Evolutionary conservation across 2,888 invertebrate genomes (phyloP).

Genomic region (Ectobius pallidus): DNA sequence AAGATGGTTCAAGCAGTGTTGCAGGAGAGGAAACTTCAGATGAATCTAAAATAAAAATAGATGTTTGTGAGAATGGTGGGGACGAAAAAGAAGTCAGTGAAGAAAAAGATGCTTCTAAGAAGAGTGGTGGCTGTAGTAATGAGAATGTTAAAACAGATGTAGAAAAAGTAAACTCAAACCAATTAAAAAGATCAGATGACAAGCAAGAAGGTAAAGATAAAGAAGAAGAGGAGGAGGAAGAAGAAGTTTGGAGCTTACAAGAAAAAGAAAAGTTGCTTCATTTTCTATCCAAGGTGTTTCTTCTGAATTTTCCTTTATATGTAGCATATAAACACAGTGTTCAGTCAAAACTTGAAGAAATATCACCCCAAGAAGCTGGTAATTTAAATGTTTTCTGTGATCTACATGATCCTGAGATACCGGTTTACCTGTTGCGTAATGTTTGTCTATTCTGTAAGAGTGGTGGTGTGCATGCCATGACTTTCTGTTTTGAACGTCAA

Average conservation of each 20-base stretch:
- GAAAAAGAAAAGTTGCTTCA: constrained; percentile 89
- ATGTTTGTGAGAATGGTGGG: constrained; percentile 26
- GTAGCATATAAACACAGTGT: constrained; percentile 76
- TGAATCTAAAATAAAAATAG: constrained; percentile 40
- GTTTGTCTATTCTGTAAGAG: constrained; percentile 93
- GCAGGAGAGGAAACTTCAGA: constrained; percentile 52
- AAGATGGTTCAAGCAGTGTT: constrained; percentile 49
- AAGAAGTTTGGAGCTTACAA: constrained; percentile 70
- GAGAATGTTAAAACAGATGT: constrained; percentile 34
- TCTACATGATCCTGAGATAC: constrained; percentile 91
- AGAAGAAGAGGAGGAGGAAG: constrained; percentile 37
- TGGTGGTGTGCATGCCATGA: constrained; percentile 87
- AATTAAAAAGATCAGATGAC: background rate
- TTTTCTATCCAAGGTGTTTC: constrained; percentile 85
- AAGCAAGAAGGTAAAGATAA: constrained; percentile 37
- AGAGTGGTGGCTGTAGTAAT: background rate
- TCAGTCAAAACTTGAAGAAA: constrained; percentile 79
- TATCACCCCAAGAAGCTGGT: constrained; percentile 83
- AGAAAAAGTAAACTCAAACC: constrained; percentile 42
- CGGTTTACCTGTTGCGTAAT: constrained; percentile 86
- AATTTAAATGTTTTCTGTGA: constrained; percentile 84
- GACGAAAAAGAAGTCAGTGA: constrained; percentile 26
- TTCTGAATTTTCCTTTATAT: constrained; percentile 88
- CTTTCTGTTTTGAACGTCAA: constrained; percentile 80
- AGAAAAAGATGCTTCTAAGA: constrained; percentile 41